A percentile compares a stretch with the other conserved stretches of the same genome.
These are phyloP conservation scores for Henicopernis longicauda DNA, from an alignment of 2,113 vertebrate species.

Conservation along the genomic window DNA sequence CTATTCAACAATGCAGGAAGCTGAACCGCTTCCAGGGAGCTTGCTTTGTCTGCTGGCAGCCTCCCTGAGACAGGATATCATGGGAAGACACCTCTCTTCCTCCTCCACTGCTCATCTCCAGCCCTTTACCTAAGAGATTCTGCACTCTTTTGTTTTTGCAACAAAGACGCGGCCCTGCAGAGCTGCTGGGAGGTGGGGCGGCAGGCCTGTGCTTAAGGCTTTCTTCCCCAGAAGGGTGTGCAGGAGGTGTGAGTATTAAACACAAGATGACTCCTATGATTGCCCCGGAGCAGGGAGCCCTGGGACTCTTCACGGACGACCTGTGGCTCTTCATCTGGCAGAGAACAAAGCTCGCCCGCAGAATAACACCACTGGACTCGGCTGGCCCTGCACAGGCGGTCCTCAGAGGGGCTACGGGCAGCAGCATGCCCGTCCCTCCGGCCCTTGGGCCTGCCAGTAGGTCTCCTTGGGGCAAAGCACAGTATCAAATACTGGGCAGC, in stretches of 20 bases:
- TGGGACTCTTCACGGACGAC: not conserved
- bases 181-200: not conserved
- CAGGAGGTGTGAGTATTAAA: not conserved
- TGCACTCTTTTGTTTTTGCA: not conserved
- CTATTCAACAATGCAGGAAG: not conserved
- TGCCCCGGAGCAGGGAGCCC: not conserved
- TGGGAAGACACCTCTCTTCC: conserved; percentile 1
- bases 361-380: fast-evolving
- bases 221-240: not conserved
- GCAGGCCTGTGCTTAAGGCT: fast-evolving
- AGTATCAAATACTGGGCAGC: not conserved
- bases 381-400: fast-evolving
- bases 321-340: not conserved
- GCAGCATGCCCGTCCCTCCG: fast-evolving
- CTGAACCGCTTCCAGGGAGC: conserved; percentile 6
- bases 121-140: not conserved
- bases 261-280: not conserved
- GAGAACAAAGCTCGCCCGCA: not conserved
- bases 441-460: not conserved
- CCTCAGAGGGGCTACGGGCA: fast-evolving
- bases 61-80: not conserved
- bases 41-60: conserved; percentile 38
- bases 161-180: not conserved
- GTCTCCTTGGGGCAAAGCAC: not conserved
- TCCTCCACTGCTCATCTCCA: not conserved